A percentile compares a stretch with the other conserved stretches of the same genome.
phyloP scores from a whole-genome alignment of 2,113 vertebrate genomes.

The Dasyurus viverrinus region DNA sequence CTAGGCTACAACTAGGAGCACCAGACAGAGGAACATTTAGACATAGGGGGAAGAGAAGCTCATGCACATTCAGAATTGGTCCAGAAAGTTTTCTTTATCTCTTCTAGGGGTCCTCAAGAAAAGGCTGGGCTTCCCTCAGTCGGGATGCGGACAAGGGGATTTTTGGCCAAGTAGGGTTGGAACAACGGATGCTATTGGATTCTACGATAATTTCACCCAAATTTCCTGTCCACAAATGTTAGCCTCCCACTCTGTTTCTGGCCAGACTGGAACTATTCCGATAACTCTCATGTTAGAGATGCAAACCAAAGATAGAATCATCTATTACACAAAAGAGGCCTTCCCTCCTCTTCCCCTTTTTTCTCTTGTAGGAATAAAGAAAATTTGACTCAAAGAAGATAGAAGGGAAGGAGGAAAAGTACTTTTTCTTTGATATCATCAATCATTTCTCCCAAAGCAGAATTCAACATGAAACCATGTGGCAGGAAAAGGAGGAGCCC shows the following conservation, averaged over 20 bases:
- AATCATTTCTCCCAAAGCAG: not conserved
- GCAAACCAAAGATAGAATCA: not conserved
- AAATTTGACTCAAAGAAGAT: not conserved
- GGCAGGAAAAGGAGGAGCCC: not conserved
- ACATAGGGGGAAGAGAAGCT: not conserved
- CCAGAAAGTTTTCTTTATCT: not conserved
- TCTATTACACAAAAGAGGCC: not conserved
- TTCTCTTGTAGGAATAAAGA: not conserved
- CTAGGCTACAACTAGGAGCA: not conserved
- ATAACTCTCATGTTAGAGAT: not conserved
- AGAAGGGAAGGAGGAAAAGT: not conserved
- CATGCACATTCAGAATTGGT: not conserved
- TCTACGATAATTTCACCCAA: not conserved
- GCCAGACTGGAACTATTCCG: not conserved
- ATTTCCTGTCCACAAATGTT: not conserved
- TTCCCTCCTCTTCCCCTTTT: not conserved
- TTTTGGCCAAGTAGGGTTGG: not conserved
- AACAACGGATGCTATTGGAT: not conserved
- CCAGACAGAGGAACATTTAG: not conserved
- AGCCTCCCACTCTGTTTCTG: not conserved
- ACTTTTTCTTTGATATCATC: not conserved
- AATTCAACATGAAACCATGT: not conserved
- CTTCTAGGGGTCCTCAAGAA: not conserved
- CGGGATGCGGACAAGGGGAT: not conserved
- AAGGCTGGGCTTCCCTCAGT: not conserved